These are phyloP conservation scores for Sipha maydis DNA, from an alignment of 2,888 invertebrate species.

Conservation along the genomic window DNA sequence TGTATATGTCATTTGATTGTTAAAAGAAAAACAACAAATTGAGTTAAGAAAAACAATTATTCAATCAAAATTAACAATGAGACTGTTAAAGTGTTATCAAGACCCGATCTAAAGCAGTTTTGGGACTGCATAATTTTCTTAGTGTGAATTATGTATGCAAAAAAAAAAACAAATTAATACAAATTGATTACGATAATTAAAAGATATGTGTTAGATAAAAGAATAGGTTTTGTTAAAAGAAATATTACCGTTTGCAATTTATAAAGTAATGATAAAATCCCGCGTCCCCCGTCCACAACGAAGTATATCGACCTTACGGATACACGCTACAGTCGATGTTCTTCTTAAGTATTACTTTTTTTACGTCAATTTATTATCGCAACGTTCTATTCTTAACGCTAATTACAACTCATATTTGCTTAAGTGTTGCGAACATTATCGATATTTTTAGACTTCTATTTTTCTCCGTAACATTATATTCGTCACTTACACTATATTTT, in stretches of 20 bases:
- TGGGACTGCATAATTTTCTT: background rate
- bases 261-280: background rate
- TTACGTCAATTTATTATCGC: too few species aligned
- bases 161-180: background rate
- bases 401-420: too few species aligned
- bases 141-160: background rate
- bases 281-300: background rate
- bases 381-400: too few species aligned
- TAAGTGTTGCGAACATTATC: background rate
- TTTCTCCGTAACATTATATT: background rate
- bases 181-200: background rate
- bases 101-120: constrained; percentile 1
- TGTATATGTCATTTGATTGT: background rate
- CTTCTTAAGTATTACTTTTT: too few species aligned
- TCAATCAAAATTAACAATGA: background rate
- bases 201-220: background rate
- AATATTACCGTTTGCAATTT: background rate
- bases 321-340: too few species aligned
- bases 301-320: too few species aligned
- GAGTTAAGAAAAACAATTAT: background rate
- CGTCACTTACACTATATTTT: background rate
- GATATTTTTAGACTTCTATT: background rate
- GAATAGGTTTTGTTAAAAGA: background rate
- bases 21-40: background rate
- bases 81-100: background rate